phyloP scores from a whole-genome alignment of 92 coral and sea anemone species.

The Heliopora coerulea region DNA sequence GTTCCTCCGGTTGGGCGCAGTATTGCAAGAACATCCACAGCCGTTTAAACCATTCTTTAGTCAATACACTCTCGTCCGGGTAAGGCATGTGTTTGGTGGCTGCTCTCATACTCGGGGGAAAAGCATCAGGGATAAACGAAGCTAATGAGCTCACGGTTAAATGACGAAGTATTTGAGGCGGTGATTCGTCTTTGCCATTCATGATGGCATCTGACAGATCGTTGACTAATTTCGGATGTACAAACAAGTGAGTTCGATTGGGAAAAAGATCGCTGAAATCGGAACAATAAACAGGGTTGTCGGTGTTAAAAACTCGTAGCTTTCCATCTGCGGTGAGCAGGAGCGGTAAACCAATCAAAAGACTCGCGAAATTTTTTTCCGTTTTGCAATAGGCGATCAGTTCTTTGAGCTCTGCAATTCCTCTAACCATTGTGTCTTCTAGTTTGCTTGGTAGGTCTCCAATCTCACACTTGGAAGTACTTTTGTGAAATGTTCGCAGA shows the following conservation, averaged over 20 bases:
- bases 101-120: constrained; percentile 65
- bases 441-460: constrained; percentile 41
- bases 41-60: constrained; percentile 54
- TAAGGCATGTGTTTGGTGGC: constrained; percentile 64
- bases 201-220: background rate
- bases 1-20: constrained; percentile 12
- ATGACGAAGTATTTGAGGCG: constrained; percentile 56
- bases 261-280: constrained; percentile 58
- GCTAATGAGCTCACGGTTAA: constrained; percentile 74
- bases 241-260: constrained; percentile 26
- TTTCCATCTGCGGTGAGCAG: constrained; percentile 55
- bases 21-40: constrained; percentile 49
- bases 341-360: constrained; percentile 61
- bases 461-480: constrained; percentile 28
- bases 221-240: background rate
- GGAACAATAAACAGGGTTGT: constrained; percentile 54
- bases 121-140: constrained; percentile 61
- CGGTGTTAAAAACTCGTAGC: constrained; percentile 47
- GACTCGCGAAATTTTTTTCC: constrained; percentile 53
- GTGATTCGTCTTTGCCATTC: constrained; percentile 22
- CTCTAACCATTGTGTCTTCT: constrained; percentile 46
- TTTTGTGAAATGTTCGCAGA: constrained; percentile 37
- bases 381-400: constrained; percentile 61
- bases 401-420: constrained; percentile 31
- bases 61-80: constrained; percentile 17